These are phyloP conservation scores for Pristionchus pacificus DNA, from an alignment of 1,140 invertebrate genomes.

Conservation along the genomic window DNA sequence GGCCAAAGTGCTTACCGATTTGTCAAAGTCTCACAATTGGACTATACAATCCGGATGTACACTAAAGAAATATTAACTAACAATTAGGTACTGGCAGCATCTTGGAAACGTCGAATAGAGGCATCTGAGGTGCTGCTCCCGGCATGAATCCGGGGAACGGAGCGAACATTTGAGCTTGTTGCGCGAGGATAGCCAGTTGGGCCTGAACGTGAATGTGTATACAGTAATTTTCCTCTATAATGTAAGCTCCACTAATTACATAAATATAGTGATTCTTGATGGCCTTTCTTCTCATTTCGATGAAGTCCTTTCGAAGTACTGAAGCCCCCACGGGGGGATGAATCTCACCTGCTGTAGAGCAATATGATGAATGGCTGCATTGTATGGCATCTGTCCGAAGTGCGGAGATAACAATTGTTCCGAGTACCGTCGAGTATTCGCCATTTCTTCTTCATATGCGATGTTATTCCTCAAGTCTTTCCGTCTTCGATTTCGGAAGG, in stretches of 20 bases:
- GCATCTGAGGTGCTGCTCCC: neutral
- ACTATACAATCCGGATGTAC: too few relatives aligned
- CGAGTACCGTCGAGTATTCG: conserved; percentile 8
- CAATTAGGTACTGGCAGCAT: neutral
- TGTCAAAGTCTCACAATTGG: neutral
- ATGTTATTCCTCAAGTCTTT: conserved; percentile 2
- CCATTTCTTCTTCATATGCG: conserved; percentile 2
- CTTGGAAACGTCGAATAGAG: neutral
- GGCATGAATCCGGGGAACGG: neutral
- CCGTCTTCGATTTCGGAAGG: conserved; percentile 10
- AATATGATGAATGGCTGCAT: neutral
- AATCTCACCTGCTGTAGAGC: neutral
- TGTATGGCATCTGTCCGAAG: conserved; percentile 4
- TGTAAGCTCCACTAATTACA: neutral
- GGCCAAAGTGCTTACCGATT: too few relatives aligned
- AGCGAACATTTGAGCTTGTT: neutral
- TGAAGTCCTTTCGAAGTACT: neutral
- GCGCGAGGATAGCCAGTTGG: neutral
- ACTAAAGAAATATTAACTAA: neutral
- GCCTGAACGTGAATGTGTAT: neutral
- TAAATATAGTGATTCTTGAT: too few relatives aligned
- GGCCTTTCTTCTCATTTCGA: neutral
- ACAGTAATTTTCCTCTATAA: neutral
- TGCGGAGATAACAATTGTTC: conserved; percentile 13
- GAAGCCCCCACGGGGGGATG: neutral